Base-by-base conservation (phyloP, 2,888 invertebrate genomes). In the Phengaris alcon region DNA sequence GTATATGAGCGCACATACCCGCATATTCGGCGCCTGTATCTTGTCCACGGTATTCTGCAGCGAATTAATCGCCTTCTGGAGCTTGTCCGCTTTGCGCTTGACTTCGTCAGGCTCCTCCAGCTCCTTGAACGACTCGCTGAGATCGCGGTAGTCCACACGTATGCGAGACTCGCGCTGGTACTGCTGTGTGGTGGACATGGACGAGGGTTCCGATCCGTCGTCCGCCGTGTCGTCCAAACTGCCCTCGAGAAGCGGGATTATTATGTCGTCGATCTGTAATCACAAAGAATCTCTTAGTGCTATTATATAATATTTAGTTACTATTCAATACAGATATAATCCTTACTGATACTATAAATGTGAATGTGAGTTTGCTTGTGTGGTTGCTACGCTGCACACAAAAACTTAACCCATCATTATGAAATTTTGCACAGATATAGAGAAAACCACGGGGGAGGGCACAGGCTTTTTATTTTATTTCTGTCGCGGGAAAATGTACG, bases 21-120 rank as follows among this genome's bases (percentile, higher is more conserved):
- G 95, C 97, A 99, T 96, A 88, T 99, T 99, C 0, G 99, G 99
- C 13, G 99, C 99, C 93, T 99, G 98, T 82, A 99, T 99, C 85
- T 98, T 97, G 85, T 98, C 97, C 76, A 99, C 95, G 6, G 96
- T 96, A 82, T 96, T 96, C 84, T 97, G 96, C 84, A 99, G 95
- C 76, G 96, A 96, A 84, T 96, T 96, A 80, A 99, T 96, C 64
- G 96, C 96, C 88, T 97, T 97, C 79, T 96, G 95, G 82, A 99
- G 90, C 84, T 96, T 96, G 85, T 98, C 98, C 1, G 96, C 96
- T 78, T 95, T 94, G 86, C 98, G 97, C 87, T 97, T 98, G 59
- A 98, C 96, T 83, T 98, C 98, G 79, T 98, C 98, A 55, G 94
- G 89, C 79, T 98, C 97, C 80, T 98, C 98, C 59, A 98, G 91